Percentiles rank a stretch among this genome's conserved stretches.
phyloP scores from a whole-genome alignment of 2,888 invertebrate species.

The Cryptocheilus praepositus region DNA sequence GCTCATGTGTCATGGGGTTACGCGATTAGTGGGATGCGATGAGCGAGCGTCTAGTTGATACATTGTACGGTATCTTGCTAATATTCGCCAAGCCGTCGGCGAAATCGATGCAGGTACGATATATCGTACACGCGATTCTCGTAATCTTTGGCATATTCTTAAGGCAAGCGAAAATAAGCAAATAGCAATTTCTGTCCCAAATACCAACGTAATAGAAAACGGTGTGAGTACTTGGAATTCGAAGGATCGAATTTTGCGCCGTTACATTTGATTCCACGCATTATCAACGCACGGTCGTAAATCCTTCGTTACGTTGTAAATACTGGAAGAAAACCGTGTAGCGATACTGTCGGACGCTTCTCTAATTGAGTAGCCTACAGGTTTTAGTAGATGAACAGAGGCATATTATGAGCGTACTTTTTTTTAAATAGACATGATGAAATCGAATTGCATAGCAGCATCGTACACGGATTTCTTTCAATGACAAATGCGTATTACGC shows the following conservation, averaged over 20 bases:
- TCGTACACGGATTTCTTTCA: conserved; percentile 1
- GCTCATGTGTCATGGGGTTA: conserved; percentile 35
- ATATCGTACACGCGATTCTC: neutral
- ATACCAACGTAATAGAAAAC: neutral
- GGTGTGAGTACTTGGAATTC: too few species aligned
- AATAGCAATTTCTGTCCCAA: too few species aligned
- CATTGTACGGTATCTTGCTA: neutral
- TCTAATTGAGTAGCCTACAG: neutral
- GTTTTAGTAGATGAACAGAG: neutral
- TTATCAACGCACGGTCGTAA: too few species aligned
- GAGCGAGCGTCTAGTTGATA: neutral
- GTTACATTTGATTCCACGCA: too few species aligned
- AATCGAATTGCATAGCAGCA: neutral
- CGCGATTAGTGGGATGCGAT: conserved; percentile 29
- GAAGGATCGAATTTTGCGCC: too few species aligned
- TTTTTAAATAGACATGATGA: neutral
- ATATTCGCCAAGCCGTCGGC: neutral
- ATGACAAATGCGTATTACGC: neutral
- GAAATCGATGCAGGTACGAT: conserved; percentile 3
- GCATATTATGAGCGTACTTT: neutral
- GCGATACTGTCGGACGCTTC: neutral
- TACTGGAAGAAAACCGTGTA: neutral
- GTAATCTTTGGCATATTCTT: neutral
- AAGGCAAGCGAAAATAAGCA: too few species aligned
- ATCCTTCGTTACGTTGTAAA: too few species aligned